phyloP scores from a whole-genome alignment of 2,888 invertebrate genomes.

The Junonia oenone region DNA sequence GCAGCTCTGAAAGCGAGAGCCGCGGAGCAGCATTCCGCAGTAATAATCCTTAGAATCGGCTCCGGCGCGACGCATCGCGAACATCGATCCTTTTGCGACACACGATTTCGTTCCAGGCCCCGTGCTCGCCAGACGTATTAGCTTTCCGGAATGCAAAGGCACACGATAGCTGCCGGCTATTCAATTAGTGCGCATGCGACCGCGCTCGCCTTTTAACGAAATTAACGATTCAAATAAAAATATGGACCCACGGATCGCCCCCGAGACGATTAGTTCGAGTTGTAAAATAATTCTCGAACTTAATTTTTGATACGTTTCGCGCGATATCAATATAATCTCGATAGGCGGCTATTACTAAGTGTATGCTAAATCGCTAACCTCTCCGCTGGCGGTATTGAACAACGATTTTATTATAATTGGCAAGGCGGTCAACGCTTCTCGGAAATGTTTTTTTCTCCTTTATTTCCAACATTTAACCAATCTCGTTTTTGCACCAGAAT shows the following conservation, averaged over 20 bases:
- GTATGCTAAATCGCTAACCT: slow-evolving; percentile 61
- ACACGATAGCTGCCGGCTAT: slow-evolving; percentile 23
- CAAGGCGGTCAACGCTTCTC: slow-evolving; percentile 68
- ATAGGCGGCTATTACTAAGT: slow-evolving; percentile 39
- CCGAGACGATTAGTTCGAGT: slow-evolving; percentile 10
- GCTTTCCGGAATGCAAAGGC: slow-evolving; percentile 15
- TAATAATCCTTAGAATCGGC: slow-evolving; percentile 63
- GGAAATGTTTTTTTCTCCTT: slow-evolving; percentile 64
- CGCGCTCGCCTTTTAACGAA: slow-evolving; percentile 14
- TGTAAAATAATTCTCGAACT: slow-evolving; percentile 22
- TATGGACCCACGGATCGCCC: background rate
- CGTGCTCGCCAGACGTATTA: slow-evolving; percentile 17
- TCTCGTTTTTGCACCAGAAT: slow-evolving; percentile 66
- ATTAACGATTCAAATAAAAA: slow-evolving; percentile 6
- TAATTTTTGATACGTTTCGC: slow-evolving; percentile 18
- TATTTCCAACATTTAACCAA: slow-evolving; percentile 64
- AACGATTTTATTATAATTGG: slow-evolving; percentile 75
- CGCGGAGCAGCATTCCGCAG: slow-evolving; percentile 63
- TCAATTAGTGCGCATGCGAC: slow-evolving; percentile 22
- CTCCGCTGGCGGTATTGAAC: slow-evolving; percentile 64
- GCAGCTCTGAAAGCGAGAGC: slow-evolving; percentile 65
- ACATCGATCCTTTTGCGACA: slow-evolving; percentile 51
- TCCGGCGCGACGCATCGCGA: slow-evolving; percentile 37
- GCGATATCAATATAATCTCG: slow-evolving; percentile 28
- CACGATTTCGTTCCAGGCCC: slow-evolving; percentile 26